Conservation (phyloP, 2,888 invertebrate genomes). For the Apotomis capreana region DNA sequence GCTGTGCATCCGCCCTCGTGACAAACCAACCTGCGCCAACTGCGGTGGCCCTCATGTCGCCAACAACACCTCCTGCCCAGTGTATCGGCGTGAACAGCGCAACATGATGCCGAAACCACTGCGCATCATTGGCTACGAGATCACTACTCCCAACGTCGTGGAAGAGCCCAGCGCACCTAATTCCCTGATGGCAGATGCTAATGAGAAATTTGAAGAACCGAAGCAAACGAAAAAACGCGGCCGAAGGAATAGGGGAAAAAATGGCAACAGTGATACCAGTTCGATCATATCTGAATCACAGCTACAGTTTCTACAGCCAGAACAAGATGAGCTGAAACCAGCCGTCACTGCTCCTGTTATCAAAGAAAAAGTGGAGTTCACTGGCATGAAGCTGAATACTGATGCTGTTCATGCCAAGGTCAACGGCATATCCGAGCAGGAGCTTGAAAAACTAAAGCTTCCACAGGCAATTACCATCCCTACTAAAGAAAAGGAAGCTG, state of each 20-base stretch:
- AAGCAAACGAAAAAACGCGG: background rate
- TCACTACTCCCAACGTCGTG: background rate
- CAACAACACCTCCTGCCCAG: slow-evolving; percentile 27
- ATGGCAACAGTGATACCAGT: background rate
- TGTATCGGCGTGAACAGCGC: background rate
- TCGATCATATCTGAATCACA: background rate
- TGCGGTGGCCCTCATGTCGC: slow-evolving; percentile 38
- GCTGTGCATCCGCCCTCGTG: slow-evolving; percentile 2
- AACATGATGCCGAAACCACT: background rate
- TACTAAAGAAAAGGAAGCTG: background rate
- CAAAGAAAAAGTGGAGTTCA: background rate
- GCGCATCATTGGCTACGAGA: background rate
- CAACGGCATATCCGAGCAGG: background rate
- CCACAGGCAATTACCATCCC: background rate
- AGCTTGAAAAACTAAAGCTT: background rate
- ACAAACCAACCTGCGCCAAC: slow-evolving; percentile 39
- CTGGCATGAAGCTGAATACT: background rate
- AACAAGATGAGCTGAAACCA: background rate
- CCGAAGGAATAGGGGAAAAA: background rate
- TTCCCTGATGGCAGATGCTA: background rate
- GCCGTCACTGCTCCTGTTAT: background rate
- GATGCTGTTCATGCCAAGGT: background rate
- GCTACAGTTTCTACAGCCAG: background rate
- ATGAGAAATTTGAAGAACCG: background rate
- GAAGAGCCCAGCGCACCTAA: background rate